phyloP scores from a whole-genome alignment of 2,888 invertebrate species.

The Eupithecia exiguata region DNA sequence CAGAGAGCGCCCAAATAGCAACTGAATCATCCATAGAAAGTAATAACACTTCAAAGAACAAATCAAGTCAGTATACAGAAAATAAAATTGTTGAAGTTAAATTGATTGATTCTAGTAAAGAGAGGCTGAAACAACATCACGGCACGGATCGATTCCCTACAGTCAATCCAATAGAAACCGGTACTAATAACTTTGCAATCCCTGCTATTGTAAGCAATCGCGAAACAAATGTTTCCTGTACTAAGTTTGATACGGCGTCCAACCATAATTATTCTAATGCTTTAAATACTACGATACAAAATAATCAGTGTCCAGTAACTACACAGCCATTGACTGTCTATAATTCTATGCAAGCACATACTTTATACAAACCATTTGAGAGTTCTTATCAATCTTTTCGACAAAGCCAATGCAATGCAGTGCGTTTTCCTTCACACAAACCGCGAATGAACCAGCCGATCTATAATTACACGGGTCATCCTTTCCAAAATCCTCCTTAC shows the following conservation, averaged over 20 bases:
- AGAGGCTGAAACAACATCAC: not conserved
- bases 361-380: constrained; percentile 23
- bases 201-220: not conserved
- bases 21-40: not conserved
- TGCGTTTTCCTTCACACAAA: not conserved
- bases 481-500: not conserved
- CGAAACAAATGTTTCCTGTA: not conserved
- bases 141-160: not conserved
- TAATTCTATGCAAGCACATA: constrained; percentile 27
- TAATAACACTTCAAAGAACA: not conserved
- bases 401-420: not conserved
- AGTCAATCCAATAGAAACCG: constrained; percentile 1
- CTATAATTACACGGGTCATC: not conserved
- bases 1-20: not conserved
- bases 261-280: not conserved
- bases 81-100: not conserved
- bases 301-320: not conserved
- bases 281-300: not conserved
- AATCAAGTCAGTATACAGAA: not conserved
- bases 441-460: not conserved
- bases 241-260: not conserved
- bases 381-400: not conserved
- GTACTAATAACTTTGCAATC: not conserved
- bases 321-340: constrained; percentile 12
- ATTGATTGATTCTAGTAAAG: not conserved